Evolutionary conservation across 35 echinoderm and acorn worm species (phyloP), one percentile per base, ranked within the genome.

Genomic region (Lytechinus pictus): DNA sequence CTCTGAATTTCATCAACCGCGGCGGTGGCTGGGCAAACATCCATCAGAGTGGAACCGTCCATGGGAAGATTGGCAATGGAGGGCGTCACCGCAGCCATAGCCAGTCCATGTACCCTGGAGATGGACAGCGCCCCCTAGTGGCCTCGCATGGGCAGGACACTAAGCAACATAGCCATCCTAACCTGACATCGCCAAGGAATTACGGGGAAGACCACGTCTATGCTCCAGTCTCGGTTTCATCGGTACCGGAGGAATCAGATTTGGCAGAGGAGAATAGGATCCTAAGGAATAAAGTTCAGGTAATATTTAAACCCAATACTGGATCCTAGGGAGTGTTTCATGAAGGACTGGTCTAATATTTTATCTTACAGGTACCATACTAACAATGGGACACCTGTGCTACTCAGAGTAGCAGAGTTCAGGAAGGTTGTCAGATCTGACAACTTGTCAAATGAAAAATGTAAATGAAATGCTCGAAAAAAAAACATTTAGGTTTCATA

Each of bases 181-280:
- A 93, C 55, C 92, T 93, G 9, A 9, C n/a, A 54, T 93, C 92
- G n/a, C 91, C 28, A 12, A 90, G 88, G 24, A 90, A 10, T 4
- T 52, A 90, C 52, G 92, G 92, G 27, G 92, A 93, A 27, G 54
- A 93, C 9, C 92, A 93, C 3, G 53, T 54, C 53, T 93, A 93
- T 24, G 52, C 92, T 28, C 92, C 92, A 55, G n/a, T 28, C 27
- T 93, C 92, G n/a, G 92, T 54, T 11, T 93, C 92, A 3, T 93
- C 92, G 2, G 92, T 93, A 54, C 28, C 92, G 9, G 92, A 93
- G 53, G 92, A 54, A 57, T 93, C 92, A 10, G 55, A 93, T 54
- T 54, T 93, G 11, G 92, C 55, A 93, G 92, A 93, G 13, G 92
- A 93, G n/a, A 93, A 93, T 27, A 54, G 92, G 92, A 93, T 93